Conservation (phyloP, 2,797 vertebrate species). For the Manis pentadactyla region DNA sequence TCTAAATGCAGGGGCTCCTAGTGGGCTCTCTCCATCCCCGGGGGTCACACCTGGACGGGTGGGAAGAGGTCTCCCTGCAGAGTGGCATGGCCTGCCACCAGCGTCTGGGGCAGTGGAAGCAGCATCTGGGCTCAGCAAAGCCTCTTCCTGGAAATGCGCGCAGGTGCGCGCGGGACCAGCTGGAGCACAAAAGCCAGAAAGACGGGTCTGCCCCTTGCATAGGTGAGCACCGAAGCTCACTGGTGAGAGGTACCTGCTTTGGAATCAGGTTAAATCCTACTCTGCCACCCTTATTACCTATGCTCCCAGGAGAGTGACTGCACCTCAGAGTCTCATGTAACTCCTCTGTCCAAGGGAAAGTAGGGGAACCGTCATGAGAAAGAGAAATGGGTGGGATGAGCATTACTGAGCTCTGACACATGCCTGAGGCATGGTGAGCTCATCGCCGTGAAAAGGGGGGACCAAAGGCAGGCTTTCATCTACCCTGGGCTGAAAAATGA, state of each 20-base stretch:
- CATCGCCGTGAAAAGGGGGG: accelerated
- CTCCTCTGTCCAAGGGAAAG: not conserved
- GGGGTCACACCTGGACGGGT: not conserved
- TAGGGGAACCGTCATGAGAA: accelerated
- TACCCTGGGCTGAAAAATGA: not conserved
- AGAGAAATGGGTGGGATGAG: not conserved
- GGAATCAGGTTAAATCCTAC: not conserved
- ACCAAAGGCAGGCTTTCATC: not conserved
- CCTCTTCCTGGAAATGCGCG: not conserved
- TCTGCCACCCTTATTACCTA: accelerated
- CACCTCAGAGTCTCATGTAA: not conserved
- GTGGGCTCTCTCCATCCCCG: not conserved
- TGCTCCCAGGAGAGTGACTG: accelerated
- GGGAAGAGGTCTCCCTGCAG: not conserved
- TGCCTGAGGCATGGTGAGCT: not conserved
- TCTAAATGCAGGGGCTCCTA: not conserved
- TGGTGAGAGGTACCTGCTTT: not conserved
- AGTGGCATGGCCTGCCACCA: accelerated
- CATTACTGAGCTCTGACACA: accelerated
- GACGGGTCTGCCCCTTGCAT: accelerated
- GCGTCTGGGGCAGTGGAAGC: not conserved
- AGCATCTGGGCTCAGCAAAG: accelerated
- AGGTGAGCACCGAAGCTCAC: accelerated
- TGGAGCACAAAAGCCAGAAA: not conserved
- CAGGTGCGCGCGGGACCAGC: accelerated